phyloP scores from a whole-genome alignment of 2,888 invertebrate species.

The Invenusta paracnida region DNA sequence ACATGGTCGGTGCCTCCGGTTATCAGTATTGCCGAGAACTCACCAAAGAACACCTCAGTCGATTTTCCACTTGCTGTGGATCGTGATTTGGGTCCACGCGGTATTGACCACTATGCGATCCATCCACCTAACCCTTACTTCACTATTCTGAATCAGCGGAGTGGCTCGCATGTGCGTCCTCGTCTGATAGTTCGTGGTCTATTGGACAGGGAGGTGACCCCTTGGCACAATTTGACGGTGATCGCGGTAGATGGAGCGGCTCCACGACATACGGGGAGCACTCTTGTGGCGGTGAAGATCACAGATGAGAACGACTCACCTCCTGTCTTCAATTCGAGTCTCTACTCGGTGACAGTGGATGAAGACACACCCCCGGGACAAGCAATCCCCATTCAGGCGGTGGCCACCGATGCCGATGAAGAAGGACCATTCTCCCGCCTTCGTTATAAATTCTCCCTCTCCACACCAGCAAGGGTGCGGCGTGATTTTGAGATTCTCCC shows the following conservation, averaged over 20 bases:
- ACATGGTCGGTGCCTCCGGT: constrained; percentile 1
- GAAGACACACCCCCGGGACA: constrained; percentile 4
- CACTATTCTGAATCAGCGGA: constrained; percentile 25
- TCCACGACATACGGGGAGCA: constrained; percentile 34
- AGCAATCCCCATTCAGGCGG: not conserved
- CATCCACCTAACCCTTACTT: not conserved
- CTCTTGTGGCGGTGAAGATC: not conserved
- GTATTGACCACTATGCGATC: constrained; percentile 33
- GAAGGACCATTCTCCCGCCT: constrained; percentile 3
- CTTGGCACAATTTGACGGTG: constrained; percentile 34
- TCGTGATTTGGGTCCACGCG: constrained; percentile 7
- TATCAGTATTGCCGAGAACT: constrained; percentile 35
- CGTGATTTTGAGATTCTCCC: constrained; percentile 23
- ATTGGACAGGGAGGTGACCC: constrained; percentile 24
- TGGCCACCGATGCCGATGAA: constrained; percentile 27
- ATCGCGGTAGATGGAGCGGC: constrained; percentile 34
- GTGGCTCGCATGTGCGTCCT: constrained; percentile 18
- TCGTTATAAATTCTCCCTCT: constrained; percentile 20
- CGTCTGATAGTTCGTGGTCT: constrained; percentile 10
- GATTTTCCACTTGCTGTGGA: constrained; percentile 38
- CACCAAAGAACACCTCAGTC: constrained; percentile 9
- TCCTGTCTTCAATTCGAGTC: constrained; percentile 24
- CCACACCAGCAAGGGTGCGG: constrained; percentile 33
- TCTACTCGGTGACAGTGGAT: constrained; percentile 16
- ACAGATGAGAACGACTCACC: constrained; percentile 36